Evolutionary conservation across 2,797 vertebrate species (phyloP), one percentile per base, ranked within the genome.

Genomic region (Acestrorhynchus altus): DNA sequence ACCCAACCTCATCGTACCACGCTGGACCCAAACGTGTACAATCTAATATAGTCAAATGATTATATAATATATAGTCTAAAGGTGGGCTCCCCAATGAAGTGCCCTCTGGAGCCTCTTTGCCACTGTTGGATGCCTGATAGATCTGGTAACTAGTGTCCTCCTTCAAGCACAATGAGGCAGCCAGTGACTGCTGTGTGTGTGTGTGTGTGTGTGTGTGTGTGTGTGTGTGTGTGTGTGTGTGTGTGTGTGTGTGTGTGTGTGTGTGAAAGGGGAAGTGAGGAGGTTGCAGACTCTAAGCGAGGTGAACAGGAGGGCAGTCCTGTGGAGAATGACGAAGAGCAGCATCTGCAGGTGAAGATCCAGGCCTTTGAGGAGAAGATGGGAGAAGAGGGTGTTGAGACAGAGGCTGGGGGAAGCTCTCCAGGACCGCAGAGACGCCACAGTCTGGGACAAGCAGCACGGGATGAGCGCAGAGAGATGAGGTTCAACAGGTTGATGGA

Each of bases 401-500:
- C 88, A 77, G 88, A 82, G 0, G 74, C 26, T 0, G 92, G 88
- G 54, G 90, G 20, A 64, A 89, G 83, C 24, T 92, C 92, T 13
- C 89, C 92, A 0, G 83, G 86, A 46, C 94, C 92, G 0, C 88
- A 91, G 79, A 87, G 93, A 63, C 92, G 94, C 81, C 92, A 95
- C 78, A 97, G 95, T 81, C 90, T 96, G 81, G 91, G 90, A 77
- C 95, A 96, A 69, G 82, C 89, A 0, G 88, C 91, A 59, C 92
- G 91, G 79, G 95, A 96, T 65, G 95, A 97, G 78, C 93, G 91
- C 78, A 92, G 91, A 74, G 95, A 95, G 75, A 93, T 95, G 91
- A 92, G 94, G 82, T 96, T 97, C 91, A 96, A 92, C 93, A 96
- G 96, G 96, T 98, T 84, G 24, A 88, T 56, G 16, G 16, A n/a